These are phyloP conservation scores for Mimas tiliae DNA, from an alignment of 2,888 invertebrate species.

Conservation along the genomic window DNA sequence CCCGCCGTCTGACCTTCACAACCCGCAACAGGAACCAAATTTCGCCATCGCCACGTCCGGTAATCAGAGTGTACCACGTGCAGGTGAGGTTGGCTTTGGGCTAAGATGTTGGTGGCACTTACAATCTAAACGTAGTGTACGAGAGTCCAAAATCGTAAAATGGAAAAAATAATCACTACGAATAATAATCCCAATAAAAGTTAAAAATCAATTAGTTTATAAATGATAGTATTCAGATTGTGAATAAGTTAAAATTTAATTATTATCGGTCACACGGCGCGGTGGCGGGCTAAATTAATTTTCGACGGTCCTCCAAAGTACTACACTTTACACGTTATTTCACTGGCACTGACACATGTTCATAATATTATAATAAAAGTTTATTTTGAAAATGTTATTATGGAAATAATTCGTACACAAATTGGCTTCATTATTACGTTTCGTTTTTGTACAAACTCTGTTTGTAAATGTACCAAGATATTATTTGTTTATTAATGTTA, in stretches of 20 bases:
- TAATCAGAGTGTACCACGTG: no score
- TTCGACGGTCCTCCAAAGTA: slow-evolving; percentile 10
- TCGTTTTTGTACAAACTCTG: neutral
- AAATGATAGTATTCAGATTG: neutral
- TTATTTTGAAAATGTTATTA: neutral
- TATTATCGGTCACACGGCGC: slow-evolving; percentile 6
- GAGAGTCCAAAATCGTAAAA: no score
- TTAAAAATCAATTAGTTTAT: neutral
- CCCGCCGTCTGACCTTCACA: no score
- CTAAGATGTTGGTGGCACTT: no score
- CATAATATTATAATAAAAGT: neutral
- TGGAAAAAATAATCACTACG: neutral
- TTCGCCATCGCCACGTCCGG: no score
- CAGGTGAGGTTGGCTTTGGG: no score
- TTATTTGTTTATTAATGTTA: neutral
- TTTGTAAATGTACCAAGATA: neutral
- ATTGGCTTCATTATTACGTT: neutral
- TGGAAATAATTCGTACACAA: neutral
- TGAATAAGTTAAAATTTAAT: slow-evolving; percentile 16
- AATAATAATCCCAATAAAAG: neutral
- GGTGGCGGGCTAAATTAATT: neutral
- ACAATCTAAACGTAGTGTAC: no score
- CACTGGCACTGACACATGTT: slow-evolving; percentile 1
- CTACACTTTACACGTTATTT: neutral
- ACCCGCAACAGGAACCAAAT: no score